phyloP scores from a whole-genome alignment of 2,797 vertebrate genomes.

The Anguilla pacifica region DNA sequence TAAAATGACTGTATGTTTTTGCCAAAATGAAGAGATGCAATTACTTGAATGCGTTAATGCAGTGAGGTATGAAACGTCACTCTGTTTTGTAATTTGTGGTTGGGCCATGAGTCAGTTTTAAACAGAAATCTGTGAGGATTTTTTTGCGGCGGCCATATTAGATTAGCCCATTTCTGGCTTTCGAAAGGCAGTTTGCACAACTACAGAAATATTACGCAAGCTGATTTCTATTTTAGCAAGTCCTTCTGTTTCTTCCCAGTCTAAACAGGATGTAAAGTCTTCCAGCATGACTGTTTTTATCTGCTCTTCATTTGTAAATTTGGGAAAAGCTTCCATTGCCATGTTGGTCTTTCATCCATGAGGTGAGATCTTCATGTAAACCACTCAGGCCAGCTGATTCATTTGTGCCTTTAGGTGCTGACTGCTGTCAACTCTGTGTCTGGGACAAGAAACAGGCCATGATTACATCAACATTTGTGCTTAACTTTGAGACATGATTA shows the following conservation, averaged over 20 bases:
- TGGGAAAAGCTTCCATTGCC: neutral
- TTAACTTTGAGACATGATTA: neutral
- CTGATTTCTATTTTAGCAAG: neutral
- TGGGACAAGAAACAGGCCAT: neutral
- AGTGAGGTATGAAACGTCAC: neutral
- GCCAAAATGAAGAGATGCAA: neutral
- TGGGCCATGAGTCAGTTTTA: neutral
- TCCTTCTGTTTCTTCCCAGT: neutral
- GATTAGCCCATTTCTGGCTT: neutral
- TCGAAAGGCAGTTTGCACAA: neutral
- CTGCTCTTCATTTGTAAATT: neutral
- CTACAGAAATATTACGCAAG: neutral
- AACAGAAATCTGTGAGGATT: neutral
- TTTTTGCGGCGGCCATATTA: neutral
- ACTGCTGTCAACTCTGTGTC: neutral
- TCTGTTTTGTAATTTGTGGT: neutral
- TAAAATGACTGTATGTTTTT: slow-evolving; percentile 10
- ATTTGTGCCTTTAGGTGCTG: neutral
- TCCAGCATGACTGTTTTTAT: neutral
- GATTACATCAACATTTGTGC: neutral
- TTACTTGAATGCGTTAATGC: neutral
- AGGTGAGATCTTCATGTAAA: neutral
- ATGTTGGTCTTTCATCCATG: neutral
- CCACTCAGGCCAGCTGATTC: neutral
- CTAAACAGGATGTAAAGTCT: neutral